Percentiles rank a stretch among this genome's conserved stretches.
Conservation (phyloP, 2,113 vertebrate genomes). For the Vicugna pacos region DNA sequence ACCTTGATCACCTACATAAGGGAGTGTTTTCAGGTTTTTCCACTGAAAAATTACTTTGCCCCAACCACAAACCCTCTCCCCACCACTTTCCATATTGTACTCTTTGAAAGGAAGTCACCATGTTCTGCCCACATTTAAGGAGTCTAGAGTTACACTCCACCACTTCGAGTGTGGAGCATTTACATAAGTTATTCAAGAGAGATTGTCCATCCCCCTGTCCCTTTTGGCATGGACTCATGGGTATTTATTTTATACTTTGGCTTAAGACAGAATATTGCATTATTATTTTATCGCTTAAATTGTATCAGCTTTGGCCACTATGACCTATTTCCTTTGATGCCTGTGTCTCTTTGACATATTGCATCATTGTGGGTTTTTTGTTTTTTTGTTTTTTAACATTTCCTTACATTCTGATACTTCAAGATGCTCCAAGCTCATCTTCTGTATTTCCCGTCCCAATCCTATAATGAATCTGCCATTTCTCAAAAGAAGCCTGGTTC, state of each 20-base stretch:
- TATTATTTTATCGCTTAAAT: background rate
- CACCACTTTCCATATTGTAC: background rate
- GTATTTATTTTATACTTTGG: background rate
- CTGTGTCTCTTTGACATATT: background rate
- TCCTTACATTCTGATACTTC: background rate
- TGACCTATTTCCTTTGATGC: background rate
- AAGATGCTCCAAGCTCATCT: background rate
- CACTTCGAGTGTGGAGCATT: background rate
- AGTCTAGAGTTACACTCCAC: background rate
- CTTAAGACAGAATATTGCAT: background rate
- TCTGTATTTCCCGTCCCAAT: background rate
- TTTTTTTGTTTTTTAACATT: too few relatives aligned
- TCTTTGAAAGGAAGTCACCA: too few relatives aligned
- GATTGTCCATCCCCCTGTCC: background rate
- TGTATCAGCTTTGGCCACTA: background rate
- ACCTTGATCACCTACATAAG: background rate
- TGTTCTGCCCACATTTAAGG: too few relatives aligned
- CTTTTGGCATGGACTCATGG: background rate
- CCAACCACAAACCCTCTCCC: background rate
- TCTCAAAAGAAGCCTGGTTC: background rate
- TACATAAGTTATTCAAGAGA: background rate
- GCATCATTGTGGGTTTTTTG: background rate
- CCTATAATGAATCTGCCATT: background rate
- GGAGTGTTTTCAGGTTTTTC: background rate
- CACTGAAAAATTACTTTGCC: background rate